Evolutionary conservation across 2,113 vertebrate species (phyloP).

Genomic region (Trogon melanurus): DNA sequence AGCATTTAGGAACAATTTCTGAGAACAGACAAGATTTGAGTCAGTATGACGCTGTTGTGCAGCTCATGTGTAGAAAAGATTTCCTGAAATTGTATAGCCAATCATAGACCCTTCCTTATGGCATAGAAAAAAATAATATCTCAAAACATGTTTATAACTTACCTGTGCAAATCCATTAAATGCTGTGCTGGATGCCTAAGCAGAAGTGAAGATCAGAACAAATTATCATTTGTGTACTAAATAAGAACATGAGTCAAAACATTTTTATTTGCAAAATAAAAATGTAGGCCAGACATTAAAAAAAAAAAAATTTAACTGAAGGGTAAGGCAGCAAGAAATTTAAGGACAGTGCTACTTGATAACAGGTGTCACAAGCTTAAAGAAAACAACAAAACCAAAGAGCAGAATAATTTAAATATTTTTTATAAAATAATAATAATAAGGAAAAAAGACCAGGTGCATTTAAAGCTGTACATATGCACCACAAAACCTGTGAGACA

Average conservation of each 20-base stretch:
- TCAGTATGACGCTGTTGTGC: not conserved
- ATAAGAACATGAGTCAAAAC: not conserved
- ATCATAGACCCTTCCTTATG: not conserved
- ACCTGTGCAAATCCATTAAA: constrained; percentile 92
- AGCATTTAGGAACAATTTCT: not conserved
- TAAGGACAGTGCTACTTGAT: constrained; percentile 3
- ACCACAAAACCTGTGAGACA: constrained; percentile 1
- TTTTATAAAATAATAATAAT: not conserved
- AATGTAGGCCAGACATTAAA: constrained; percentile 22
- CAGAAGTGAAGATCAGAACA: constrained; percentile 69
- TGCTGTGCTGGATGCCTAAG: constrained; percentile 81
- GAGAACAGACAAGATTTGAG: not conserved
- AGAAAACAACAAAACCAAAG: constrained; percentile 47
- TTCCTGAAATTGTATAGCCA: not conserved
- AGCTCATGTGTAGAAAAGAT: not conserved
- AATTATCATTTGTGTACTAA: constrained; percentile 19
- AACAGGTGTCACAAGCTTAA: constrained; percentile 66
- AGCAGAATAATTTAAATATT: not conserved
- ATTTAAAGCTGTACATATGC: not conserved
- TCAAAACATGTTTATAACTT: constrained; percentile 47
- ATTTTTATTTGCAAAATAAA: constrained; percentile 53
- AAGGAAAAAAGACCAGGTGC: not conserved
- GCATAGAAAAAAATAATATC: not conserved
- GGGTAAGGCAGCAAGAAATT: constrained; percentile 9
- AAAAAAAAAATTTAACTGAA: not conserved